Evolutionary conservation across 2,113 vertebrate genomes (phyloP).

Genomic region (Neopipo cinnamomea): DNA sequence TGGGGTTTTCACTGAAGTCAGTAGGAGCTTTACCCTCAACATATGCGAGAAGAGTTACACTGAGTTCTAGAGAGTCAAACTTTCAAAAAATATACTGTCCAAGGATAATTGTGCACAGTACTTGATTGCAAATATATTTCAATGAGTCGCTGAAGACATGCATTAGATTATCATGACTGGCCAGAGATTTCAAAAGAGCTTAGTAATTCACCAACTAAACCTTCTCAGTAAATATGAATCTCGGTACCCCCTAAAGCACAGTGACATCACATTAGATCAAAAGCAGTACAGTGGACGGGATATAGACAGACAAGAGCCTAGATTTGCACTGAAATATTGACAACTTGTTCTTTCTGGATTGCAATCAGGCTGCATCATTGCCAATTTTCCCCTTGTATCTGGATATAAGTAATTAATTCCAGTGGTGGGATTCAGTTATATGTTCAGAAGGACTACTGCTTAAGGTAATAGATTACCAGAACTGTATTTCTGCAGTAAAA

Average conservation of each 20-base stretch:
- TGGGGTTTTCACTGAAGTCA: background rate
- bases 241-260: background rate
- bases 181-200: background rate
- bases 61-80: background rate
- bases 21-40: background rate
- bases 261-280: background rate
- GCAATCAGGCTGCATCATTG: background rate
- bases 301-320: background rate
- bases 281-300: background rate
- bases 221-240: background rate
- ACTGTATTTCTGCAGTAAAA: background rate
- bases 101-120: background rate
- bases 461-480: background rate
- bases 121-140: background rate
- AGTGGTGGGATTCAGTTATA: background rate
- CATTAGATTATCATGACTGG: background rate
- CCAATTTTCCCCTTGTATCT: background rate
- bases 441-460: background rate
- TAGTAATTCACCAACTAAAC: background rate
- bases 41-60: background rate
- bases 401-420: background rate
- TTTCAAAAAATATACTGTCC: background rate
- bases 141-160: rapidly evolving
- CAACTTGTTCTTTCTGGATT: background rate
- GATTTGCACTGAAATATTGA: background rate